Conservation (phyloP, 2,797 vertebrate species). For the Champsocephalus gunnari region DNA sequence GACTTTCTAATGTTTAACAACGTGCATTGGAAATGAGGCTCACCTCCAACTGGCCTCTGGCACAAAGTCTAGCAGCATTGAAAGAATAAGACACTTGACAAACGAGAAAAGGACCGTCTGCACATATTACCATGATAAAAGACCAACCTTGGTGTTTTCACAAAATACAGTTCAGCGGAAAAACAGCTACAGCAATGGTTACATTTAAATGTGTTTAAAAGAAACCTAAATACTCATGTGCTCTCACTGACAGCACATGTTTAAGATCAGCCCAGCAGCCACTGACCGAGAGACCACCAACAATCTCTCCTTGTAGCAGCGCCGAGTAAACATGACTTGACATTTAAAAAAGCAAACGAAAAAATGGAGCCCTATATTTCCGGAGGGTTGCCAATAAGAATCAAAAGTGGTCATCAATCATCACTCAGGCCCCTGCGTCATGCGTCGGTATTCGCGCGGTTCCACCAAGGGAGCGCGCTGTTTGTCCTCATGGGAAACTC, state of each 20-base stretch:
- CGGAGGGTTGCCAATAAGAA: neutral
- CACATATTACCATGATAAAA: constrained; percentile 5
- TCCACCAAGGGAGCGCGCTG: constrained; percentile 62
- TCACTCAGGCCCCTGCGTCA: constrained; percentile 70
- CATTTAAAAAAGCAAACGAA: neutral
- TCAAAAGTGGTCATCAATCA: constrained; percentile 47
- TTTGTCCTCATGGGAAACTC: constrained; percentile 36
- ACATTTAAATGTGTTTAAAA: constrained; percentile 4
- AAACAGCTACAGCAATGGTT: neutral
- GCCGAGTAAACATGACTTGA: neutral
- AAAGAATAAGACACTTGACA: constrained; percentile 50
- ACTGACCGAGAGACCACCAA: constrained; percentile 13
- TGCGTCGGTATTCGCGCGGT: constrained; percentile 62
- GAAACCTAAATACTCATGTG: neutral
- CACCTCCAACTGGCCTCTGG: constrained; percentile 64
- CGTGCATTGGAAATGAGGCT: constrained; percentile 40
- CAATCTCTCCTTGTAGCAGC: constrained; percentile 4
- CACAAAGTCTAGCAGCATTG: constrained; percentile 33
- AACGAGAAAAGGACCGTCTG: constrained; percentile 13
- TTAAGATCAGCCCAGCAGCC: constrained; percentile 7
- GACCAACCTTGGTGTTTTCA: neutral
- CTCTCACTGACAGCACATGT: constrained; percentile 40
- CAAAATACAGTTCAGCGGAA: neutral
- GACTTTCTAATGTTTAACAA: constrained; percentile 33
- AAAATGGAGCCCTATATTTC: neutral